These are phyloP conservation scores for Rhinogobio ventralis DNA, from an alignment of 2,797 vertebrate species.

Conservation along the genomic window DNA sequence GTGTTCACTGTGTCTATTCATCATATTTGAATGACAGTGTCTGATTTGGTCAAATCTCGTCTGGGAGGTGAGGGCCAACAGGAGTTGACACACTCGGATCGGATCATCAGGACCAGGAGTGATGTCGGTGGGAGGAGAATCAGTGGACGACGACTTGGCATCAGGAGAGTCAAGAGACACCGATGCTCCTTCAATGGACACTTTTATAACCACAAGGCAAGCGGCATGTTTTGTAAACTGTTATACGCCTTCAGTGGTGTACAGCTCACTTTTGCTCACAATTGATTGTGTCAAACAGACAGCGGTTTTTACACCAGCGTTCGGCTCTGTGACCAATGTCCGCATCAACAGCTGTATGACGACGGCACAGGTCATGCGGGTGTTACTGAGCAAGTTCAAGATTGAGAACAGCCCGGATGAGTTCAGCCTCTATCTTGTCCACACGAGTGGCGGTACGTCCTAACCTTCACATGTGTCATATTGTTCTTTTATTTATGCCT, in stretches of 20 bases:
- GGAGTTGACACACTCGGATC: slow-evolving; percentile 74
- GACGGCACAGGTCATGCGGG: slow-evolving; percentile 89
- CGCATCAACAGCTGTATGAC: slow-evolving; percentile 97
- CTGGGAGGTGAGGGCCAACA: slow-evolving; percentile 71
- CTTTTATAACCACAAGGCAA: slow-evolving; percentile 95
- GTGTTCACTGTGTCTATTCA: not conserved
- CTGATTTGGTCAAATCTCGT: not conserved
- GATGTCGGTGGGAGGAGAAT: slow-evolving; percentile 86
- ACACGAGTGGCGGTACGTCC: slow-evolving; percentile 89
- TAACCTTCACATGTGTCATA: not conserved
- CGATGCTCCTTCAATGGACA: slow-evolving; percentile 98
- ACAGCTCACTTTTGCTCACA: not conserved
- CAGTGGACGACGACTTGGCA: slow-evolving; percentile 74
- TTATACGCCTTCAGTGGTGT: no score
- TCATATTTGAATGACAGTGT: not conserved
- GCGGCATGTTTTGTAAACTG: not conserved
- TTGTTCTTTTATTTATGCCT: not conserved
- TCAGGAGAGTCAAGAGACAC: slow-evolving; percentile 83
- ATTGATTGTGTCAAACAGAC: slow-evolving; percentile 78
- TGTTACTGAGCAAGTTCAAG: slow-evolving; percentile 97
- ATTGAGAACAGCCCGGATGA: slow-evolving; percentile 94
- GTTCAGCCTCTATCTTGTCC: slow-evolving; percentile 91
- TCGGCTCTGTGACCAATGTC: slow-evolving; percentile 92
- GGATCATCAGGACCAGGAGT: slow-evolving; percentile 88
- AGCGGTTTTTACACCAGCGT: slow-evolving; percentile 91